Evolutionary conservation across 35 echinoderm and acorn worm genomes (phyloP), one percentile per base, ranked within the genome.

Genomic region (Anneissia japonica): DNA sequence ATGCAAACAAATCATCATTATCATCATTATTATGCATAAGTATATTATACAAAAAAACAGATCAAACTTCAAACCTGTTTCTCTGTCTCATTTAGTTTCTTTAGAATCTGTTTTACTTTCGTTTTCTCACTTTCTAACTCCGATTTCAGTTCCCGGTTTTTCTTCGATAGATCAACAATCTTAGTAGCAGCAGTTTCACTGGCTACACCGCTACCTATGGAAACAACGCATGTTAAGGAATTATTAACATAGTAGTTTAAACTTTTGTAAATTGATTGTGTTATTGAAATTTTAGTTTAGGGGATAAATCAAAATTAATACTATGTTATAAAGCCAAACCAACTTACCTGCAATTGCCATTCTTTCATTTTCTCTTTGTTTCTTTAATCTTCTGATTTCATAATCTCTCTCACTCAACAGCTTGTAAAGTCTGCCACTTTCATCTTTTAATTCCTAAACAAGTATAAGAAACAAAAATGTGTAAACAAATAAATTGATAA

Each of bases 131-230:
- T 91, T 79, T 98, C 95, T 17, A 98, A 89, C 35, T 98, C 95
- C 11, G 95, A 86, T 31, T 89, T 98, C 46, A 98, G 36, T 81
- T 94, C 95, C 31, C 95, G 75, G 43, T 93, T 93, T 40, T 98
- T 98, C 89, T 98, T 98, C 23, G 95, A 98, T 3, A 98, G 86
- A 29, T 98, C 95, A 10, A 98, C 95, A 3, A 98, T 98, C 83
- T 89, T 98, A 11, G 88, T 98, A 4, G 95, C 95, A 12, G 95
- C 95, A 34, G 77, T 90, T 77, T 98, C 95, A 87, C 86, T 89
- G 10, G 95, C 95, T 72, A 98, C 77, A 35, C 95, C 95, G 26
- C 92, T 89, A 81, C 92, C 92, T 93, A 84, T 23, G 19, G 51
- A 64, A n/a, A n/a, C n/a, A n/a, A n/a, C 51, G 26, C 11, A 64